Evolutionary conservation across 1,140 invertebrate species (phyloP).

Genomic region (Parapsyche elsis): DNA sequence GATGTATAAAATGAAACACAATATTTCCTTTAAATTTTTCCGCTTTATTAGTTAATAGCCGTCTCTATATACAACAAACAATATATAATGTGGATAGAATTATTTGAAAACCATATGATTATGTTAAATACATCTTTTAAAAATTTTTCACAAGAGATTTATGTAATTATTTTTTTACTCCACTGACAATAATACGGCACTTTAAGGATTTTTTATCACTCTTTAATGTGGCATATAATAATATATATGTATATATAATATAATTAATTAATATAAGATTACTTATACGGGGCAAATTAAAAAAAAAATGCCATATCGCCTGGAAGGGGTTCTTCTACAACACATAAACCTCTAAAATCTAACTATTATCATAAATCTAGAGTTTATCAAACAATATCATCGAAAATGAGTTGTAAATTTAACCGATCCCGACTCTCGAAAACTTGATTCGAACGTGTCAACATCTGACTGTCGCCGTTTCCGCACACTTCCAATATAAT

Average conservation of each 20-base stretch:
- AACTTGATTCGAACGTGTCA: no score
- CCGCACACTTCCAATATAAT: background rate
- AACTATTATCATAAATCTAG: conserved; percentile 39
- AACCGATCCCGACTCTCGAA: no score
- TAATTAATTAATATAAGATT: background rate
- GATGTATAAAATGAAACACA: conserved; percentile 9
- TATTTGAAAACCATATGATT: conserved; percentile 39
- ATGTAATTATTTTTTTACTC: conserved; percentile 6
- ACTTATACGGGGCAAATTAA: conserved; percentile 14
- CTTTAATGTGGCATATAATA: background rate
- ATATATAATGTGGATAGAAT: conserved; percentile 41
- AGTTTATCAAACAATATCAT: conserved; percentile 39
- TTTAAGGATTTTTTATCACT: conserved; percentile 29
- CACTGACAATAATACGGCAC: conserved; percentile 33
- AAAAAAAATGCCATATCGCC: conserved; percentile 49
- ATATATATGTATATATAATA: background rate
- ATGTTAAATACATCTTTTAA: conserved; percentile 36
- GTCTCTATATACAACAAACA: conserved; percentile 55
- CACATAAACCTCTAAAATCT: conserved; percentile 51
- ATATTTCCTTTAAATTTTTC: conserved; percentile 38
- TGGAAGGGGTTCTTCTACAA: conserved; percentile 33
- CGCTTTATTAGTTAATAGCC: conserved; percentile 51
- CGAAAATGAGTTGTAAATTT: background rate
- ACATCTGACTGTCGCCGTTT: no score
- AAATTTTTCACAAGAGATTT: conserved; percentile 33